Base-by-base conservation (phyloP, 2,113 vertebrate genomes). In the Ardeotis arabs region DNA sequence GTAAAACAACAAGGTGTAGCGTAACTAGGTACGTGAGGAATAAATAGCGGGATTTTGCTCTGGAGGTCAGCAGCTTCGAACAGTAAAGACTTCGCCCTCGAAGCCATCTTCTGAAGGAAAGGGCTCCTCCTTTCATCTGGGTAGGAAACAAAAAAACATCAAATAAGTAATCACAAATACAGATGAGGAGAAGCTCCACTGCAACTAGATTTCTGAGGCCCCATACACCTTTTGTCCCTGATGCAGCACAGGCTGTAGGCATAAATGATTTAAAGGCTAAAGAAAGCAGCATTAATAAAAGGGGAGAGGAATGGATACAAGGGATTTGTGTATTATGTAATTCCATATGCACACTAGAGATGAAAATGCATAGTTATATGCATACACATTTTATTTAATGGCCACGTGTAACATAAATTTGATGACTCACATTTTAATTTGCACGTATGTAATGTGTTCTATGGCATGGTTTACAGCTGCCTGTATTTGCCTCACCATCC, bases 1-100 rank as follows among this genome's bases (percentile, higher is more conserved):
- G 96, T 39, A 99, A 86, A 35, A 99, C 90, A 1, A 99, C 33
- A 73, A 99, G 87, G 86, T 99, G 99, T 3, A 99, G 68, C 0
- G 97, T 93, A 35, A 99, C 52, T 83, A 99, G 93, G 97, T 99
- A 99, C 0, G 94, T 96, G 91, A 99, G 97, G 97, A 99, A 99
- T 23, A 99, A 80, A 92, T 98, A 98, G 45, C 99, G 98, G 24
- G 99, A 98, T 85, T 99, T 98, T 23, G 98, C 97, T 64, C 98
- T 97, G 53, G 98, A 97, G 2, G 98, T 98, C 97, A 99, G 95
- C 96, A 99, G 96, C 94, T 98, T 98, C 64, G 99, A 98, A 95
- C 98, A 99, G 97, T 98, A 99, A 49, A 99, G 97, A 87, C 99
- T 99, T 89, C 99, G 90, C 9, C 99, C 98, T 8, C 98, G 97